Evolutionary conservation across 2,888 invertebrate species (phyloP), one percentile per base, ranked within the genome.

Genomic region (Patella pellucida): DNA sequence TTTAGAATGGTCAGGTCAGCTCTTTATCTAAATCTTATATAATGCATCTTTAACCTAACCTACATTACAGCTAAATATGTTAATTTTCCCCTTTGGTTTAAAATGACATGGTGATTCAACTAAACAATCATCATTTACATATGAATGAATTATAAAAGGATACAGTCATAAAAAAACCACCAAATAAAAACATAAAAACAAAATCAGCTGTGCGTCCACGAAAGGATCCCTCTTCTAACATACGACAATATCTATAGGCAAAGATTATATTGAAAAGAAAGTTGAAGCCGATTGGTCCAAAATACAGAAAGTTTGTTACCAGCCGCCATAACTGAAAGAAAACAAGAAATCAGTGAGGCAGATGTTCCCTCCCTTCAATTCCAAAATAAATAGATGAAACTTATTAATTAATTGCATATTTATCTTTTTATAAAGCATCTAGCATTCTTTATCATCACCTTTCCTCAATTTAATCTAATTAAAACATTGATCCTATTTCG

Each of bases 211-310:
- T 97, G 86, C 96, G 94, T 73, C 97, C 96, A 83, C 98, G 94
- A 91, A 99, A 99, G 1, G 98, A 98, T 19, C 98, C 98, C 91
- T 99, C 99, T 91, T 99, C 99, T 85, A 99, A 92, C 97, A 99
- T 98, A 84, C 98, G 94, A 92, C 99, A 99, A 91, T 99, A 99
- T 87, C 98, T 95, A 92, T 99, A 99, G 56, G 98, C 99, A 92
- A 99, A 99, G 91, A 99, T 96, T 94, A 99, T 97, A 91, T 99
- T 99, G 93, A 99, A 99, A 88, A 99, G 95, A 91, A 99, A 99
- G 92, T 97, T 98, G 92, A 99, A 99, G 52, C 99, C 98, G 89
- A 99, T 94, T 68, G 98, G 96, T 74, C 99, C 99, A 92, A 99
- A 99, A 91, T 97, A 99, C 73, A 99, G 94, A 93, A 99, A 99